Base-by-base conservation (phyloP, 2,113 vertebrate genomes). In the Mesembrinibis cayennensis region DNA sequence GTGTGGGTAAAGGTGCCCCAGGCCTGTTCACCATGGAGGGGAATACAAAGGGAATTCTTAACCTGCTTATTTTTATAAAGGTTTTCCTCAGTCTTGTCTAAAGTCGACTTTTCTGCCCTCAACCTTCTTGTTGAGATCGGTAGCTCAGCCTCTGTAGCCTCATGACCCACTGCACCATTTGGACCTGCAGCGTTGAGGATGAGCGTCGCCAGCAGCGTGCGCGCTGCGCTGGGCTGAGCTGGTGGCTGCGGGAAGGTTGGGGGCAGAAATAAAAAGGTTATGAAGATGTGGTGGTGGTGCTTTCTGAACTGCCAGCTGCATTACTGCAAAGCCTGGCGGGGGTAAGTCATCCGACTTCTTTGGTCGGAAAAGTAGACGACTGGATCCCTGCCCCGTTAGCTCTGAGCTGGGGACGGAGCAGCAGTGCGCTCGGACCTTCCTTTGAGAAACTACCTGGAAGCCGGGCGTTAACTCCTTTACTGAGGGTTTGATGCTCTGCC, bases 31-130 rank as follows among this genome's bases (percentile, higher is more conserved):
- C 40, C 49, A 58, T 11, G 14, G 58, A 85, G 59, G 59, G 66
- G 61, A 93, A 87, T 55, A 89, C 50, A 95, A 96, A 93, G 91
- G 95, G 90, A 96, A 80, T 89, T 96, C 67, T 94, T 62, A 69
- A 87, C 53, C 32, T 91, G 42, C 45, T 95, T 92, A 59, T 93
- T 95, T 89, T 94, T 91, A 72, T 61, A 89, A 67, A 62, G 80
- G 52, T 66, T 78, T 90, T 95, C 70, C 26, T 15, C 59, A 73
- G 38, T 82, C 44, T 95, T 87, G 73, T 89, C 66, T 73, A 8
- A 93, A 73, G 91, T 53, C 4, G 19, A 50, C 38, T 80, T 86
- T 87, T 85, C 91, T 94, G 78, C 74, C 84, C 67, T 83, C 77
- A 62, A 77, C 83, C 55, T 89, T 78, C 92, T 58, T 67, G n/a